These are phyloP conservation scores for Danio albolineatus DNA, from an alignment of 2,797 vertebrate genomes.

Conservation along the genomic window DNA sequence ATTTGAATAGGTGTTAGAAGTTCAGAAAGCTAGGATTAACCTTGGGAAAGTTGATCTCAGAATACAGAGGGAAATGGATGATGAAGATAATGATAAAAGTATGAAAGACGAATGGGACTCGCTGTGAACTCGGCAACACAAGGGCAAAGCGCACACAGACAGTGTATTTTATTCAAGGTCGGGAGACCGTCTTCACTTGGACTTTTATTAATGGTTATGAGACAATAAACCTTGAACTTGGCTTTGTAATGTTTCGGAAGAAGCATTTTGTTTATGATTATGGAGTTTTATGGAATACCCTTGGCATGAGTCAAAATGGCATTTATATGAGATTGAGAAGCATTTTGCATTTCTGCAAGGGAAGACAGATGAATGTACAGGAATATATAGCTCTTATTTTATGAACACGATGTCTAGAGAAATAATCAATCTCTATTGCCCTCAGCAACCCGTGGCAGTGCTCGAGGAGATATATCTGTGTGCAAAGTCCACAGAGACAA, in stretches of 20 bases:
- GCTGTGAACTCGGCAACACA: constrained; percentile 10
- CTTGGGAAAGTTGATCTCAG: constrained; percentile 31
- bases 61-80: not conserved
- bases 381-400: constrained; percentile 24
- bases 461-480: constrained; percentile 20
- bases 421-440: constrained; percentile 39
- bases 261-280: constrained; percentile 25
- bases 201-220: constrained; percentile 41
- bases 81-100: constrained; percentile 17
- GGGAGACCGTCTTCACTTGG: not conserved
- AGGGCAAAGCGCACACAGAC: constrained; percentile 19
- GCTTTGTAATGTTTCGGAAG: constrained; percentile 27
- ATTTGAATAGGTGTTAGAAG: constrained; percentile 8
- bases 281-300: constrained; percentile 13
- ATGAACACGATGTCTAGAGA: constrained; percentile 8
- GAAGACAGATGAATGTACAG: constrained; percentile 3
- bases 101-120: constrained; percentile 16
- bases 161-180: constrained; percentile 38
- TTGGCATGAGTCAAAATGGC: constrained; percentile 37
- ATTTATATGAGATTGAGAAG: constrained; percentile 29
- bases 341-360: constrained; percentile 27
- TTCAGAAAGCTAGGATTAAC: not conserved
- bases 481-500: constrained; percentile 15
- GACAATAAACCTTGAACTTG: constrained; percentile 23
- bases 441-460: not conserved